These are phyloP conservation scores for Brachylomia viminalis DNA, from an alignment of 2,888 invertebrate species.

Conservation along the genomic window DNA sequence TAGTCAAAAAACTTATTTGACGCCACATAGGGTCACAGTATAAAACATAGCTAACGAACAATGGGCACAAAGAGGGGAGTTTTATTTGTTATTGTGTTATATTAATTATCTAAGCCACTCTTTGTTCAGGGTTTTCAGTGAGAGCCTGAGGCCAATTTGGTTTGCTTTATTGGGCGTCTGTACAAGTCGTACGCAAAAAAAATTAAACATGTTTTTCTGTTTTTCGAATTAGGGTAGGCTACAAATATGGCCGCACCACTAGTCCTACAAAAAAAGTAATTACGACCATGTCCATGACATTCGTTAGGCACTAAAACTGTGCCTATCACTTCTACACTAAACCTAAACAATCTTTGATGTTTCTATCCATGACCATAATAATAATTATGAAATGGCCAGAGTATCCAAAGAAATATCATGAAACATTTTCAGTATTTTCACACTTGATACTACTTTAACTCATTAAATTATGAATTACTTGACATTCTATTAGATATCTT, in stretches of 20 bases:
- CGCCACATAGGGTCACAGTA: conserved; percentile 56
- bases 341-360: not conserved
- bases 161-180: conserved; percentile 69
- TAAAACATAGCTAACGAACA: conserved; percentile 65
- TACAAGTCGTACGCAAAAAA: conserved; percentile 66
- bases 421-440: no score
- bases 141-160: conserved; percentile 73
- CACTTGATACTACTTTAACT: no score
- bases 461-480: no score
- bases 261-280: not conserved
- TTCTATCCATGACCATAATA: no score
- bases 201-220: conserved; percentile 37
- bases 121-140: conserved; percentile 71
- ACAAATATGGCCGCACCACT: not conserved
- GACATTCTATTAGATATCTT: not conserved
- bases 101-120: conserved; percentile 75
- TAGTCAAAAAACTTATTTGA: conserved; percentile 33
- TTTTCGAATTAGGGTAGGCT: conserved; percentile 29
- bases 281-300: not conserved
- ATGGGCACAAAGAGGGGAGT: conserved; percentile 68
- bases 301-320: no score
- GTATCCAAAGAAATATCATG: no score
- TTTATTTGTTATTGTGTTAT: conserved; percentile 74
- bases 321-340: no score
- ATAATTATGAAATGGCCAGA: no score